These are phyloP conservation scores for Cyprinella venusta DNA, from an alignment of 2,797 vertebrate species.

Conservation along the genomic window DNA sequence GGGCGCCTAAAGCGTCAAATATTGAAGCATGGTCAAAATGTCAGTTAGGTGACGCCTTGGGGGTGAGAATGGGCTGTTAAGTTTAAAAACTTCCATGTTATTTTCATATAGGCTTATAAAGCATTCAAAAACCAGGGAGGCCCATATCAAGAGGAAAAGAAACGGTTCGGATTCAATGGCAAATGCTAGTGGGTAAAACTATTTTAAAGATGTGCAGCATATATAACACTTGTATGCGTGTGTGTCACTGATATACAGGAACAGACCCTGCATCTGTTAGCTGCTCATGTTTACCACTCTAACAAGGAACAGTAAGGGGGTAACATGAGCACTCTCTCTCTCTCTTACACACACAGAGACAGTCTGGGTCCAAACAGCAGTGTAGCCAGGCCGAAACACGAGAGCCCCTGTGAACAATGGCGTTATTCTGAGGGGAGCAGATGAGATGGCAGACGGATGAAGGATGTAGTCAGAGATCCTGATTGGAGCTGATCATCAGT, in stretches of 20 bases:
- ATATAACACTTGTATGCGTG: slow-evolving; percentile 22
- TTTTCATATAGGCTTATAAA: background rate
- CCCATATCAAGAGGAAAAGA: background rate
- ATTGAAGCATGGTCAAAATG: no score
- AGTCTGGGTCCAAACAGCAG: slow-evolving; percentile 32
- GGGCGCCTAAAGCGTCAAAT: no score
- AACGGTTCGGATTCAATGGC: background rate
- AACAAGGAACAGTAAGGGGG: slow-evolving; percentile 46
- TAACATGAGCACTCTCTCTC: slow-evolving; percentile 47
- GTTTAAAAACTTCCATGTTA: background rate
- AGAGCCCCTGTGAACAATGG: slow-evolving; percentile 63
- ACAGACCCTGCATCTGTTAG: slow-evolving; percentile 52
- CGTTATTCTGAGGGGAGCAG: slow-evolving; percentile 58
- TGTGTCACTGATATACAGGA: slow-evolving; percentile 39
- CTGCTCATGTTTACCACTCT: slow-evolving; percentile 52
- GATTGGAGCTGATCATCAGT: slow-evolving; percentile 59
- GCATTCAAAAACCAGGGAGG: background rate
- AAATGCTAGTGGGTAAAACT: background rate
- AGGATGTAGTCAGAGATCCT: slow-evolving; percentile 52
- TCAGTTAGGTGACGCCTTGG: no score
- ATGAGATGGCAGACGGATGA: slow-evolving; percentile 56
- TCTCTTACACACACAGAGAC: slow-evolving; percentile 20
- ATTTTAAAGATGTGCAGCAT: slow-evolving; percentile 9
- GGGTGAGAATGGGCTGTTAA: no score
- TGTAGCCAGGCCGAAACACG: slow-evolving; percentile 57